phyloP scores from a whole-genome alignment of 37 sponge, comb jelly and placozoan genomes.

The Bolinopsis microptera region DNA sequence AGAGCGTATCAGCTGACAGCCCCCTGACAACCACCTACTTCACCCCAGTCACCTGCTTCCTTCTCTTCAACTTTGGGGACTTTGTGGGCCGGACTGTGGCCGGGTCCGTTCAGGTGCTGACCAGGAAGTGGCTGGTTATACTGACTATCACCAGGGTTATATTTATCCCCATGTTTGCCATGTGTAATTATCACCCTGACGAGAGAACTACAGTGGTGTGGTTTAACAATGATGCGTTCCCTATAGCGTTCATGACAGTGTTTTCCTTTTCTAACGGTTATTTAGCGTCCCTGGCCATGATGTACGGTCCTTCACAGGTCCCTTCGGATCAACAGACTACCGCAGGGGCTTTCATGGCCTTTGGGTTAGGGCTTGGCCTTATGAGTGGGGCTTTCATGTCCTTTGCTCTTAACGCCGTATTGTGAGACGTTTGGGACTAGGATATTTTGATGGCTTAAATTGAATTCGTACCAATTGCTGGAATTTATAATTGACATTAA shows the following conservation, averaged over 20 bases:
- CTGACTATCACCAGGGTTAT: slow-evolving; percentile 62
- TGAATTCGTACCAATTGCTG: too few relatives aligned
- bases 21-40: slow-evolving; percentile 71
- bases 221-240: slow-evolving; percentile 74
- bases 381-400: slow-evolving; percentile 63
- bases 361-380: slow-evolving; percentile 22
- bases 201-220: slow-evolving; percentile 9
- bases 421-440: neutral
- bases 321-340: neutral
- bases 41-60: slow-evolving; percentile 80
- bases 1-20: slow-evolving; percentile 54
- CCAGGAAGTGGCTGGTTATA: slow-evolving; percentile 61
- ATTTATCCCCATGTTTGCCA: slow-evolving; percentile 77
- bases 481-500: too few relatives aligned
- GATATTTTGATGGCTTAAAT: too few relatives aligned
- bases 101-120: slow-evolving; percentile 71
- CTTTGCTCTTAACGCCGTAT: slow-evolving; percentile 18
- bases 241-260: slow-evolving; percentile 71
- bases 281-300: slow-evolving; percentile 81
- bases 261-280: slow-evolving; percentile 87
- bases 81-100: slow-evolving; percentile 81
- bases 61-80: slow-evolving; percentile 85
- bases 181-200: slow-evolving; percentile 72
- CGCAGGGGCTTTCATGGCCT: slow-evolving; percentile 65
- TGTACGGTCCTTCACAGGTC: slow-evolving; percentile 65